These are phyloP conservation scores for Lacanobia wlatinum DNA, from an alignment of 2,888 invertebrate genomes.

Conservation along the genomic window DNA sequence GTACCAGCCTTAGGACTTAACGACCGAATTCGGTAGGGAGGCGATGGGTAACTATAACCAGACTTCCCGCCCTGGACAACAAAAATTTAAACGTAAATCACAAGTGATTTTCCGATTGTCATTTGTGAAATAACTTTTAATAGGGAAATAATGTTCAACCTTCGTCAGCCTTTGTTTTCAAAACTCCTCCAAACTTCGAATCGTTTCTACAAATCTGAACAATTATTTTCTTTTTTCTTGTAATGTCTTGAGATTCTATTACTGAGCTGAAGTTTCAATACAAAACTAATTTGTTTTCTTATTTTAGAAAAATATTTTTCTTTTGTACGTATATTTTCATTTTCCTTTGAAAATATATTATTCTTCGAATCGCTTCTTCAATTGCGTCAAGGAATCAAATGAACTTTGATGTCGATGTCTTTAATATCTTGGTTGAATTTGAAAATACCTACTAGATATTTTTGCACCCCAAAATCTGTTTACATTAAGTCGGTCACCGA, in stretches of 20 bases:
- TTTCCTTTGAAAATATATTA: background rate
- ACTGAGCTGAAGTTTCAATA: background rate
- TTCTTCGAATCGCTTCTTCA: background rate
- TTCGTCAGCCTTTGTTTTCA: background rate
- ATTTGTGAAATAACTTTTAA: constrained; percentile 17
- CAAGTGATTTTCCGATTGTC: background rate
- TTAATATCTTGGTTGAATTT: background rate
- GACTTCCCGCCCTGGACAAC: background rate
- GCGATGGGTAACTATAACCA: too few species aligned
- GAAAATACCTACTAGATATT: background rate
- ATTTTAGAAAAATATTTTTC: background rate
- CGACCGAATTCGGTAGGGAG: too few species aligned
- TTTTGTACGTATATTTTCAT: background rate
- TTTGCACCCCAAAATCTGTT: too few species aligned
- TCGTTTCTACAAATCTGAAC: background rate
- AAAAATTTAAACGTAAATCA: background rate
- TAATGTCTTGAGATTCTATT: background rate
- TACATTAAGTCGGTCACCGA: too few species aligned
- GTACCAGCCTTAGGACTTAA: too few species aligned
- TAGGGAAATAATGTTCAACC: background rate
- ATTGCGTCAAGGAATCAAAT: background rate
- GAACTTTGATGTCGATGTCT: background rate
- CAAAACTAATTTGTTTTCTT: constrained; percentile 1
- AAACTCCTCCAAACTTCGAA: background rate
- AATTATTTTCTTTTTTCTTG: background rate